Base-by-base conservation (phyloP, 2,797 vertebrate genomes). In the Cebuella pygmaea region DNA sequence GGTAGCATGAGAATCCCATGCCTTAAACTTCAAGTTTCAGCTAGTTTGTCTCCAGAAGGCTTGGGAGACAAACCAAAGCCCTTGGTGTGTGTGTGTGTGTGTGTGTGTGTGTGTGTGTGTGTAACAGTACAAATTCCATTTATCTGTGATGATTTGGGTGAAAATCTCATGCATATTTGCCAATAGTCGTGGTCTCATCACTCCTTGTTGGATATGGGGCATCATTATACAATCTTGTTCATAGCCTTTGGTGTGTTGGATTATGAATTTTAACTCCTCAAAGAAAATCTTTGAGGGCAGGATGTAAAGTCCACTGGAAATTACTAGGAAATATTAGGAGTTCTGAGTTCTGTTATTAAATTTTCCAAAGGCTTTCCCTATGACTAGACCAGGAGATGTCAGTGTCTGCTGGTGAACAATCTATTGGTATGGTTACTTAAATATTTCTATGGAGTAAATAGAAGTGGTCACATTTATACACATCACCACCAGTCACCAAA, bases 201-300 rank as follows among this genome's bases (percentile, higher is more conserved):
- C 41, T 91, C 13, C 79, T 89, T 78, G 61, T 33, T 86, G 17
- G 67, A 61, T 67, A 64, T 59, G 15, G n/a, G 27, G 24, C 85
- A 52, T 57, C 46, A 26, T 75, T 95, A 91, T n/a, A 75, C 13
- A 26, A 48, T 80, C 81, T 93, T 8, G 7, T 83, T 96, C 75
- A 89, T 36, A 95, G 24, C 22, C 9, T 79, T 75, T 57, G n/a
- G 70, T 50, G 81, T 74, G 81, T 94, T 44, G 52, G 67, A 80
- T 96, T 89, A 76, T 84, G 82, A 96, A 96, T 81, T 82, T 79
- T 78, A 93, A 86, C 30, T 86, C 41, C 41, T 95, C 70, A 93
- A 76, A 89, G 87, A 88, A 94, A 75, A 78, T n/a, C 39, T 93
- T 82, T 95, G 88, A 89, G 84, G 75, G 13, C 36, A 95, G 85